Evolutionary conservation across 2,113 vertebrate species (phyloP).

Genomic region (Ia io): DNA sequence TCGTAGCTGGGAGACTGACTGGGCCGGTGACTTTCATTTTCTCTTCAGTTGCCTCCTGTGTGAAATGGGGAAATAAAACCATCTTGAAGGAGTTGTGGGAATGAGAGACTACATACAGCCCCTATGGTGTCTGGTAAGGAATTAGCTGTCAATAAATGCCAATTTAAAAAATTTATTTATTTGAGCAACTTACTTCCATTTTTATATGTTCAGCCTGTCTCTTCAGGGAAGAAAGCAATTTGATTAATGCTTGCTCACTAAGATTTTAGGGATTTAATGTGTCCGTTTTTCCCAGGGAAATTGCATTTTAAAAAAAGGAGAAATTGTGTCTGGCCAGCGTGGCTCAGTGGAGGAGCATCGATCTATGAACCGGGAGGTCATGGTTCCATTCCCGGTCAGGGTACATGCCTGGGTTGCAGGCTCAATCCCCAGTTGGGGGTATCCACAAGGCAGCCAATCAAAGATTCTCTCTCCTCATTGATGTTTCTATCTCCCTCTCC

Average conservation of each 20-base stretch:
- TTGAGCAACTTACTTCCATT: not conserved
- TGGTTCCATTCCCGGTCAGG: too few species aligned
- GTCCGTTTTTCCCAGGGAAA: not conserved
- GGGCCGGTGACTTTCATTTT: not conserved
- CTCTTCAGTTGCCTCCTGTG: not conserved
- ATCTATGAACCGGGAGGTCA: too few species aligned
- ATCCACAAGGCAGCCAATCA: too few species aligned
- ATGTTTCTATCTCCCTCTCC: too few species aligned
- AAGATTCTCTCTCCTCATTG: too few species aligned
- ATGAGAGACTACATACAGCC: not conserved
- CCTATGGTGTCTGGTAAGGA: not conserved
- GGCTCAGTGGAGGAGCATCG: too few species aligned
- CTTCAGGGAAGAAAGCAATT: slow-evolving; percentile 1
- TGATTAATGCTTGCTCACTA: slow-evolving; percentile 12
- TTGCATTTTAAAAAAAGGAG: not conserved
- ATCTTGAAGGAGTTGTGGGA: not conserved
- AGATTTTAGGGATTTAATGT: slow-evolving; percentile 17
- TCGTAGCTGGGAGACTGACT: not conserved
- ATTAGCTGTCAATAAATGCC: not conserved
- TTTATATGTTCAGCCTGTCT: not conserved
- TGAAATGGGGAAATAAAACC: not conserved
- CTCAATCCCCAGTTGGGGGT: too few species aligned
- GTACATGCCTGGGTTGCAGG: too few species aligned
- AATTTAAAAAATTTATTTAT: not conserved
- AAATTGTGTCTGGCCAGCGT: too few species aligned